A percentile compares a stretch with the other conserved stretches of the same genome.
Conservation (phyloP, 2,797 vertebrate genomes). For the Cyprinella venusta region DNA sequence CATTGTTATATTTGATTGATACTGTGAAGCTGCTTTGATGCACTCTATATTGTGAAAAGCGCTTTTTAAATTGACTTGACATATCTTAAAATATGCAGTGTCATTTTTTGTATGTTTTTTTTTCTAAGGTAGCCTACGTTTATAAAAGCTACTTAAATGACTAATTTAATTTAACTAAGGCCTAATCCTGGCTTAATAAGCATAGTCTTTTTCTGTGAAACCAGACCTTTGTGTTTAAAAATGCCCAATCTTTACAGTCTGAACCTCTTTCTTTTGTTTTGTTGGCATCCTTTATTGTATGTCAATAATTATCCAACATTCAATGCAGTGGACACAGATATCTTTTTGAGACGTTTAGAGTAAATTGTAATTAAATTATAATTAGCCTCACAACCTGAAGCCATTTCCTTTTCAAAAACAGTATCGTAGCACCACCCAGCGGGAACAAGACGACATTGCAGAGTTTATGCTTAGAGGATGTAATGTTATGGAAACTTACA, state of each 20-base stretch:
- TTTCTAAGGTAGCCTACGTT: no score
- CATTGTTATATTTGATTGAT: no score
- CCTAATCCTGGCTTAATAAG: not conserved
- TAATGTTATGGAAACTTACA: not conserved
- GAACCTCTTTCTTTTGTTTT: not conserved
- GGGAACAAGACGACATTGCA: not conserved
- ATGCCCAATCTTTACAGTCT: not conserved
- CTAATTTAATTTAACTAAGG: not conserved
- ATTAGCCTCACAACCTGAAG: not conserved
- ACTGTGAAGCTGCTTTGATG: no score
- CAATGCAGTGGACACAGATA: not conserved
- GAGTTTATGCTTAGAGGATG: not conserved
- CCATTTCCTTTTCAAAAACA: not conserved
- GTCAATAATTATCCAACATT: not conserved
- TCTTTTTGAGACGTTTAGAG: not conserved
- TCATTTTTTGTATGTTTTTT: not conserved
- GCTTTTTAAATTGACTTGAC: no score
- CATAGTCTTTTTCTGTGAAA: not conserved
- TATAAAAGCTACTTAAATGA: not conserved
- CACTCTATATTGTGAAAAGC: no score
- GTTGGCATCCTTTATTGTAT: not conserved
- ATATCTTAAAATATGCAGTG: not conserved
- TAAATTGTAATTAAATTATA: not conserved
- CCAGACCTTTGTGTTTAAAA: not conserved
- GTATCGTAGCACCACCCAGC: slow-evolving; percentile 31